These are phyloP conservation scores for Trididemnum clinides DNA, from an alignment of 23 tunicate species.

Conservation along the genomic window DNA sequence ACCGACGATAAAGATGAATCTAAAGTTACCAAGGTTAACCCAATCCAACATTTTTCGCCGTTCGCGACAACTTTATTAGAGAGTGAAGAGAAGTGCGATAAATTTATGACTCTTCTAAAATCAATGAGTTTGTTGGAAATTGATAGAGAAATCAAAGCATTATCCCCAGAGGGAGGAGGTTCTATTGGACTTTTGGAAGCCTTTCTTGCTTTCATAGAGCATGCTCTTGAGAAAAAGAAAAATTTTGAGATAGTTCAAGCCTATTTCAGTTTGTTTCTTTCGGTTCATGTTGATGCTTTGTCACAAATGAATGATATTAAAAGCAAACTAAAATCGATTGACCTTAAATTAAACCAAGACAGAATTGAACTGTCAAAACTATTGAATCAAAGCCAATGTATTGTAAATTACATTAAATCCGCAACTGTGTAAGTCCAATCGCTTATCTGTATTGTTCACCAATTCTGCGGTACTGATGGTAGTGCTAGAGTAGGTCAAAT, in stretches of 20 bases:
- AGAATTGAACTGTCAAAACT: conserved; percentile 11
- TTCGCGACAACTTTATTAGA: conserved; percentile 29
- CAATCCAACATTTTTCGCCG: conserved; percentile 25
- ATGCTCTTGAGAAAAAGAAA: conserved; percentile 37
- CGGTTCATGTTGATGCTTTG: conserved; percentile 52
- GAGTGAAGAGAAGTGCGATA: not conserved
- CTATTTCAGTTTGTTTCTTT: conserved; percentile 61
- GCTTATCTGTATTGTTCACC: not conserved
- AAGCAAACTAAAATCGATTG: conserved; percentile 11
- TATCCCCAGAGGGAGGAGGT: conserved; percentile 70
- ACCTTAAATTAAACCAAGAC: conserved; percentile 29
- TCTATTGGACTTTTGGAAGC: conserved; percentile 46
- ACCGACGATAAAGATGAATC: conserved; percentile 31
- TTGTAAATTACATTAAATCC: conserved; percentile 66
- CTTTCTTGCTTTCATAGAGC: conserved; percentile 58
- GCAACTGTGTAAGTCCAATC: conserved; percentile 32
- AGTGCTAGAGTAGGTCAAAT: no score
- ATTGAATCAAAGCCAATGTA: conserved; percentile 66
- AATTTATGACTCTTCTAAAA: conserved; percentile 47
- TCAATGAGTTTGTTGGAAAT: conserved; percentile 64
- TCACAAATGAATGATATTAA: not conserved
- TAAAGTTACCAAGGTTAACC: not conserved
- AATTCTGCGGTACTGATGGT: no score
- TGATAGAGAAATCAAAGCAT: conserved; percentile 69
- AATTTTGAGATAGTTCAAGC: conserved; percentile 88